Conservation (phyloP, 2,888 invertebrate genomes). For the Stenurella melanura region DNA sequence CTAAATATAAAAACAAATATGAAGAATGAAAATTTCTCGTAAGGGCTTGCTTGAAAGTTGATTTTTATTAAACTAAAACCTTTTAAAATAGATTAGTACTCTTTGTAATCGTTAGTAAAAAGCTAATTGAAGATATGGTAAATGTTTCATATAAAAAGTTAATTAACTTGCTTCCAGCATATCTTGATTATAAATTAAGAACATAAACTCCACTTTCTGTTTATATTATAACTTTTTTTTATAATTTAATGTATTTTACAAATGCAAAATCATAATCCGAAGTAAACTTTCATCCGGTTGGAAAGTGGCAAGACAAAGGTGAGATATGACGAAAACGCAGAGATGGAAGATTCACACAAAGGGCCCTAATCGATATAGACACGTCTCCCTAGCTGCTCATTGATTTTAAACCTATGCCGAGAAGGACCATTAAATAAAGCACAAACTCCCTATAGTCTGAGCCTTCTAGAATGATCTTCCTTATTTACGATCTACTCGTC, state of each 20-base stretch:
- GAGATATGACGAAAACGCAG: constrained; percentile 46
- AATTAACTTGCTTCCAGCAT: neutral
- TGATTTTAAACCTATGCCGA: constrained; percentile 62
- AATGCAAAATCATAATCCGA: constrained; percentile 13
- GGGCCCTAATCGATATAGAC: constrained; percentile 63
- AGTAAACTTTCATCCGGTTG: constrained; percentile 14
- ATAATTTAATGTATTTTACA: constrained; percentile 13
- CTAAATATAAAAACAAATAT: too few relatives aligned
- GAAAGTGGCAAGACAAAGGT: constrained; percentile 42
- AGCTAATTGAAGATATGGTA: too few relatives aligned
- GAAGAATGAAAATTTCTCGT: too few relatives aligned
- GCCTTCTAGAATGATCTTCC: constrained; percentile 43
- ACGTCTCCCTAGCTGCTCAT: constrained; percentile 61
- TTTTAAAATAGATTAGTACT: too few relatives aligned
- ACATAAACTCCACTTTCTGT: neutral
- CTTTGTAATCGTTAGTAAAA: too few relatives aligned
- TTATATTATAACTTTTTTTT: neutral
- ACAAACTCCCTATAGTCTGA: constrained; percentile 48
- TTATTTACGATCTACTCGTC: constrained; percentile 40
- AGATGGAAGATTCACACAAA: constrained; percentile 56
- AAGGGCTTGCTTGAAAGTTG: too few relatives aligned
- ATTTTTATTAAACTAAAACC: too few relatives aligned
- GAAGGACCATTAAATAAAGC: constrained; percentile 46
- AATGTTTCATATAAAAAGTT: constrained; percentile 6
- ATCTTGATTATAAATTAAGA: neutral